Percentiles rank a stretch among this genome's conserved stretches.
Conservation (phyloP, 2,888 invertebrate genomes). For the Pollenia griseotomentosa region DNA sequence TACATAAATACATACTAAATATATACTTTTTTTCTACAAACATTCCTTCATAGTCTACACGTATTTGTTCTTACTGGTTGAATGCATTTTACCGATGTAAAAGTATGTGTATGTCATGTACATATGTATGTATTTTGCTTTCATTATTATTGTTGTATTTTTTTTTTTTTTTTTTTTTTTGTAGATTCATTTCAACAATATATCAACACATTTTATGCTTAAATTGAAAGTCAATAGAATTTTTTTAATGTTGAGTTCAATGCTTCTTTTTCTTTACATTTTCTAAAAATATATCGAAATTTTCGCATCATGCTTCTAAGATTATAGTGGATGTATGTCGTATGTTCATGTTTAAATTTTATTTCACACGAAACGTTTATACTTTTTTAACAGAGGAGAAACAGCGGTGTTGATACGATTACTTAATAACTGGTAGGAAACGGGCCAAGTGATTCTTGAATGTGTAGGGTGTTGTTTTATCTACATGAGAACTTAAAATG, state of each 20-base stretch:
- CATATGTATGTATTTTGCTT: not conserved
- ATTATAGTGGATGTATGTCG: conserved; percentile 19
- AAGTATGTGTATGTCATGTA: not conserved
- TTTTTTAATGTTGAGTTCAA: conserved; percentile 20
- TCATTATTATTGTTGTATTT: not conserved
- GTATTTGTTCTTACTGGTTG: conserved; percentile 38
- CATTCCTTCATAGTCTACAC: not conserved
- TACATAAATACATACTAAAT: conserved; percentile 26
- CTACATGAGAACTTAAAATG: no score
- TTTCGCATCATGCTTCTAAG: conserved; percentile 49
- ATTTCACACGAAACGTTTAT: conserved; percentile 42
- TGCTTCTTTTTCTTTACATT: conserved; percentile 30
- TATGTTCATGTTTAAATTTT: conserved; percentile 14
- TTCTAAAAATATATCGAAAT: conserved; percentile 33
- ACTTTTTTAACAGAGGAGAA: conserved; percentile 14
- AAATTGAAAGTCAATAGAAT: conserved; percentile 66
- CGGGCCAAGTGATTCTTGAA: not conserved
- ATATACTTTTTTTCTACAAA: not conserved
- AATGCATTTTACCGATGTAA: not conserved
- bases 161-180: conserved; percentile 4
- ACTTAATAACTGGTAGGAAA: not conserved
- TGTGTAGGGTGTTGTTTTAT: no score
- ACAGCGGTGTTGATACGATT: not conserved
- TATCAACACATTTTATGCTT: conserved; percentile 59
- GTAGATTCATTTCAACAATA: conserved; percentile 45